These are phyloP conservation scores for Agriopis leucophaearia DNA, from an alignment of 2,888 invertebrate species.

Conservation along the genomic window DNA sequence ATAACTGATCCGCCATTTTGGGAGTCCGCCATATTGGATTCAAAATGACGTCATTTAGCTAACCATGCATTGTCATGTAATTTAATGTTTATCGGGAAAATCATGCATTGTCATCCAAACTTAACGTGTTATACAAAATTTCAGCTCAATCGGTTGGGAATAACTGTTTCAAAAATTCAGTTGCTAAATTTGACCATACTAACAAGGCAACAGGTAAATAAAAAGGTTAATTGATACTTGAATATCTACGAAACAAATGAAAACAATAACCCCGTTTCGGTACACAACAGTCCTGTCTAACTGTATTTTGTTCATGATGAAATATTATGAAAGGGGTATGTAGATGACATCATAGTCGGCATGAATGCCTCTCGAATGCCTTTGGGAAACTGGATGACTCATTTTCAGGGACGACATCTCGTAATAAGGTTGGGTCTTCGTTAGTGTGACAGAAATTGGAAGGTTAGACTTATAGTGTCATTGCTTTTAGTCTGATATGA, in stretches of 20 bases:
- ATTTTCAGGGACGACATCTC: slow-evolving; percentile 28
- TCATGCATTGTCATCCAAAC: no score
- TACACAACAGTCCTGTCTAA: not conserved
- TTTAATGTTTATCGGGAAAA: no score
- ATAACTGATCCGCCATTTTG: no score
- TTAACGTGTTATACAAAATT: no score
- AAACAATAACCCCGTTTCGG: not conserved
- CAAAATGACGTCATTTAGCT: no score
- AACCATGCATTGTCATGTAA: no score
- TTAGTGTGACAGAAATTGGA: slow-evolving; percentile 13
- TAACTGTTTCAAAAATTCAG: no score
- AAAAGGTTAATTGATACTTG: no score
- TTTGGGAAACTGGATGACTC: slow-evolving; percentile 27
- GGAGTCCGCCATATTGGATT: no score
- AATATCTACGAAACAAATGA: not conserved
- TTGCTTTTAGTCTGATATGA: slow-evolving; percentile 28
- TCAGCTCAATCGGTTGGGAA: no score
- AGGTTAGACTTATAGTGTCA: slow-evolving; percentile 21
- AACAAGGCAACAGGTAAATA: no score
- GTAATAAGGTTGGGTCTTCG: slow-evolving; percentile 19
- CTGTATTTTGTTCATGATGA: not conserved
- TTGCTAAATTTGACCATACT: no score
- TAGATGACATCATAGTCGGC: slow-evolving; percentile 34
- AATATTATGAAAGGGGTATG: slow-evolving; percentile 14
- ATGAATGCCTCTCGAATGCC: slow-evolving; percentile 24